phyloP scores from a whole-genome alignment of 2,797 vertebrate species.

The Podargus strigoides region DNA sequence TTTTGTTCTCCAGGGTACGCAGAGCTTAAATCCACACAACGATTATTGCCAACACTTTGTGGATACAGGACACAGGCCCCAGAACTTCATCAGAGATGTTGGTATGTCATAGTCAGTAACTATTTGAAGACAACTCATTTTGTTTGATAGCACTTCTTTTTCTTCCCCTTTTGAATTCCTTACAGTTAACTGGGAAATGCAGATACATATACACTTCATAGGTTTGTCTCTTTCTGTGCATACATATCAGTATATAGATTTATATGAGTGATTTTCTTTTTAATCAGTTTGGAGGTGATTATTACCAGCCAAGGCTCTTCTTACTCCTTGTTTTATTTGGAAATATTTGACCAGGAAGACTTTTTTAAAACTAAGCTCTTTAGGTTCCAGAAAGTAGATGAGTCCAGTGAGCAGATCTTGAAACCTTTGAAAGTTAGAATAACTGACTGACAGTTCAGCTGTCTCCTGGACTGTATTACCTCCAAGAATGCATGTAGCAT shows the following conservation, averaged over 20 bases:
- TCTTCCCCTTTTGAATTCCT: not conserved
- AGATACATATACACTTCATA: not conserved
- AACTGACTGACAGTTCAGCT: not conserved
- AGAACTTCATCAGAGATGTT: constrained; percentile 98
- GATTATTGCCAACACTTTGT: constrained; percentile 99
- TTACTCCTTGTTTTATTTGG: not conserved
- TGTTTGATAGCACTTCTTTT: not conserved
- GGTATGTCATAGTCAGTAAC: constrained; percentile 75
- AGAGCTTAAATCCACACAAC: constrained; percentile 97
- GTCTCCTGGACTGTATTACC: not conserved
- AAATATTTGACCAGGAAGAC: not conserved
- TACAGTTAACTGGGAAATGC: not conserved
- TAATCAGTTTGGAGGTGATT: not conserved
- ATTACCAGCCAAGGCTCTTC: not conserved
- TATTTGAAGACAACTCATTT: not conserved
- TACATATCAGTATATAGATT: not conserved
- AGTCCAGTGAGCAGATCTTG: not conserved
- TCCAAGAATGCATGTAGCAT: not conserved
- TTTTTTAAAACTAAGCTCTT: not conserved
- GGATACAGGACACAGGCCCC: constrained; percentile 94
- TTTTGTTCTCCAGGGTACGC: constrained; percentile 84
- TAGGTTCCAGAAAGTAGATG: not conserved
- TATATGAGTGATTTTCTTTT: not conserved
- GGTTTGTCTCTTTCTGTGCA: not conserved
- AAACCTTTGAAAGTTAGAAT: not conserved